Base-by-base conservation (phyloP, 2,113 vertebrate species). In the Pedetes capensis region DNA sequence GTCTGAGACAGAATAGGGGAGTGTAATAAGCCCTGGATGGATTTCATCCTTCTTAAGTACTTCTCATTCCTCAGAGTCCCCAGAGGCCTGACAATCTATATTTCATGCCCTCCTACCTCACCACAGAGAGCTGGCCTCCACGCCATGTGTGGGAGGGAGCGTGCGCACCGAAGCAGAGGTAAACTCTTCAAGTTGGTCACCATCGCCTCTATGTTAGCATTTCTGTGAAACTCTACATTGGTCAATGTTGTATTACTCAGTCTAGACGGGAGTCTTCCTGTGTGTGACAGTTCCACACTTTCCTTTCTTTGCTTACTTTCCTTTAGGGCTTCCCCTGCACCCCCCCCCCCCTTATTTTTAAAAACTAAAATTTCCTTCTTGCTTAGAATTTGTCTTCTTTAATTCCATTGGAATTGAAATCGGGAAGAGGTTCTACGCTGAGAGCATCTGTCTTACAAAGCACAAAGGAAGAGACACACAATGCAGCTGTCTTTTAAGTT, bases 211-310 rank as follows among this genome's bases (percentile, higher is more conserved):
- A 23, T 49, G 13, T 55, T 55, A 84, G 68, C 49, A 2, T 83
- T 91, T 95, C 92, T 55, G 13, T 22, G 61, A 94, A 55, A 64
- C 18, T 44, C 71, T 37, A 27, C 72, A 22, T 74, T 55, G 69
- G 63, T 72, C 87, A n/a, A 72, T 25, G 74, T 75, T 78, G 44
- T 49, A n/a, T 96, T 83, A 93, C 93, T 87, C 42, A 87, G 91
- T 95, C 93, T 96, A 96, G 93, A 96, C 88, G 79, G 66, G 61
- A 68, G 68, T 96, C 91, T 95, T 95, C 90, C 84, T 83, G 87
- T 88, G 88, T 80, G 91, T 61, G 85, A 64, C 23, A 61, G 94
- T 96, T 90, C 82, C 82, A 88, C n/a, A 80, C 39, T 87, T 93
- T 71, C 80, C 71, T 85, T 51, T 72, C 44, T 82, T 79, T 76